A percentile compares a stretch with the other conserved stretches of the same genome.
phyloP scores from a whole-genome alignment of 2,797 vertebrate species.

The Hypotaenidia okinawae region DNA sequence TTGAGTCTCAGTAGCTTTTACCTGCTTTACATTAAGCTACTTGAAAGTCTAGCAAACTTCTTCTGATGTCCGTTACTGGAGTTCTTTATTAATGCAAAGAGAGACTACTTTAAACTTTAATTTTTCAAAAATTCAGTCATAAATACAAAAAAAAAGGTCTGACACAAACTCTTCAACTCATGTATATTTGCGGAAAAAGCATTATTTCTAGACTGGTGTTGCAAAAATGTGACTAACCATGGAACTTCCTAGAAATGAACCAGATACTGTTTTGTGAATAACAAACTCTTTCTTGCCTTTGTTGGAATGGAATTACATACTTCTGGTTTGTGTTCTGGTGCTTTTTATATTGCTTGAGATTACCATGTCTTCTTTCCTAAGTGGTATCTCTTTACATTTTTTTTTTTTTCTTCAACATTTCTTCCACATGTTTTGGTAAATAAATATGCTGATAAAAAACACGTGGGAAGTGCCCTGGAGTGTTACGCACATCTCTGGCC shows the following conservation, averaged over 20 bases:
- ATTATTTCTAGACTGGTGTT: neutral
- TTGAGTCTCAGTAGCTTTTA: neutral
- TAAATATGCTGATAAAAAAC: neutral
- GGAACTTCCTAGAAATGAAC: neutral
- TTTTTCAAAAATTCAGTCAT: neutral
- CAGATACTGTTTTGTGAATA: neutral
- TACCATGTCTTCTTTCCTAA: neutral
- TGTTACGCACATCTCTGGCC: neutral
- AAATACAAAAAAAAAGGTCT: neutral
- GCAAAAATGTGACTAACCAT: neutral
- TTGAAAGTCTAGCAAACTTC: neutral
- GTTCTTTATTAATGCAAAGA: neutral
- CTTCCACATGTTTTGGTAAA: neutral
- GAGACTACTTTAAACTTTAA: neutral
- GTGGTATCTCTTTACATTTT: neutral
- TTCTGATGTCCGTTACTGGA: neutral
- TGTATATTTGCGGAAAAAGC: neutral
- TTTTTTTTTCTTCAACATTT: neutral
- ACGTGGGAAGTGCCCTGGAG: neutral
- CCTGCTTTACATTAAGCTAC: neutral
- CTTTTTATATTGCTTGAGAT: neutral
- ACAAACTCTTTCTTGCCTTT: neutral
- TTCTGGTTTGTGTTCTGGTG: neutral
- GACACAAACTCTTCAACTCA: neutral
- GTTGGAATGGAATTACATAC: neutral